Percentiles rank a stretch among this genome's conserved stretches.
Conservation (phyloP, 2,113 vertebrate genomes). For the Alethe castanea region DNA sequence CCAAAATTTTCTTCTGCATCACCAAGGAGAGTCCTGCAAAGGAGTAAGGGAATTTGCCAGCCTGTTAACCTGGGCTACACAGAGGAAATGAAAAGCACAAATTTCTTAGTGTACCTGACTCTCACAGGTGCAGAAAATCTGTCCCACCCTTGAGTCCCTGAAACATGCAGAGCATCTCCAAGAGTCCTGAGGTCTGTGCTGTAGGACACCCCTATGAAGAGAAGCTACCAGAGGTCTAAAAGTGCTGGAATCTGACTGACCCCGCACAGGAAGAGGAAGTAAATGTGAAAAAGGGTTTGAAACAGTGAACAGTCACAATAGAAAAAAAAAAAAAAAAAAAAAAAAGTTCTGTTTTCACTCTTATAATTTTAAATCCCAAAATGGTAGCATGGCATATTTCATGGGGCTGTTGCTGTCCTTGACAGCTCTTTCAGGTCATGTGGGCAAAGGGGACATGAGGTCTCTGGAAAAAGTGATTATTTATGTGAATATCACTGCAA, state of each 20-base stretch:
- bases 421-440: neutral
- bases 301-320: neutral
- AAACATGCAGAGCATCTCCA: neutral
- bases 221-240: neutral
- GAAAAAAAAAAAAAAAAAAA: neutral
- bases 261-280: neutral
- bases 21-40: neutral
- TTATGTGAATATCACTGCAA: neutral
- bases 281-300: neutral
- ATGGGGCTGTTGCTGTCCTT: neutral
- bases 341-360: accelerated
- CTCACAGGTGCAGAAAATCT: neutral
- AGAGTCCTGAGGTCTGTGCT: neutral
- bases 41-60: neutral
- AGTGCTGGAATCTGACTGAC: neutral
- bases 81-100: neutral
- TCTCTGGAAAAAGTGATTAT: neutral
- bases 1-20: neutral
- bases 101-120: neutral
- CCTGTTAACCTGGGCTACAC: neutral
- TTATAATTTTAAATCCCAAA: neutral
- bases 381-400: neutral
- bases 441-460: neutral
- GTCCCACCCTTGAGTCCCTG: neutral
- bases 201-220: neutral